Conservation (phyloP, 2,888 invertebrate genomes). For the Oasisia sp. region DNA sequence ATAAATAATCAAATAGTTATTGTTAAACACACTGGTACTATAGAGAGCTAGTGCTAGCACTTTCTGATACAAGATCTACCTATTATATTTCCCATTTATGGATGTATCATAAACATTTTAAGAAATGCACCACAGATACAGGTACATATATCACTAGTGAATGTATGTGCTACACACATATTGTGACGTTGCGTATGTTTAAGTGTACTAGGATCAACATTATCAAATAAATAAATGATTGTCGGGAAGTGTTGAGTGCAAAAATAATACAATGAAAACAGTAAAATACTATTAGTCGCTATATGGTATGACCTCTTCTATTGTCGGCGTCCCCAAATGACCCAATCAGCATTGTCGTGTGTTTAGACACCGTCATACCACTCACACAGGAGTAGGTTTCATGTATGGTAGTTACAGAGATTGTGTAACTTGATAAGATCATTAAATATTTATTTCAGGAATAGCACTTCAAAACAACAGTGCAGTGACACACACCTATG, state of each 20-base stretch:
- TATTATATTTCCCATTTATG: not conserved
- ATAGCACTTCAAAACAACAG: not conserved
- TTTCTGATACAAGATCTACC: not conserved
- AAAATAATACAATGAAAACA: not conserved
- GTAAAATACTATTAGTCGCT: not conserved
- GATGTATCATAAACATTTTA: not conserved
- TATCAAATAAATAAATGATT: not conserved
- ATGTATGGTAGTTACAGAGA: not conserved
- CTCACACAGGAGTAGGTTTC: not conserved
- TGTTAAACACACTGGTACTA: not conserved
- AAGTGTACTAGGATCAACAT: not conserved
- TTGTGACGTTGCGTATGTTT: not conserved
- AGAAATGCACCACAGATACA: not conserved
- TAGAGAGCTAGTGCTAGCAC: not conserved
- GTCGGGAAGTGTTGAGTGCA: not conserved
- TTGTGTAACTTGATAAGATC: not conserved
- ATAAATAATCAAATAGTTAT: not conserved
- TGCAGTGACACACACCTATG: not conserved
- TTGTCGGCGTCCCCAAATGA: not conserved
- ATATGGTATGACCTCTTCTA: not conserved
- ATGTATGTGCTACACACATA: not conserved
- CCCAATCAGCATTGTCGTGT: not conserved
- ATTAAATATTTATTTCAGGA: not conserved
- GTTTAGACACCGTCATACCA: not conserved
- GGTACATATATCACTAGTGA: not conserved